Evolutionary conservation across 2,113 vertebrate species (phyloP).

Genomic region (Indicator indicator): DNA sequence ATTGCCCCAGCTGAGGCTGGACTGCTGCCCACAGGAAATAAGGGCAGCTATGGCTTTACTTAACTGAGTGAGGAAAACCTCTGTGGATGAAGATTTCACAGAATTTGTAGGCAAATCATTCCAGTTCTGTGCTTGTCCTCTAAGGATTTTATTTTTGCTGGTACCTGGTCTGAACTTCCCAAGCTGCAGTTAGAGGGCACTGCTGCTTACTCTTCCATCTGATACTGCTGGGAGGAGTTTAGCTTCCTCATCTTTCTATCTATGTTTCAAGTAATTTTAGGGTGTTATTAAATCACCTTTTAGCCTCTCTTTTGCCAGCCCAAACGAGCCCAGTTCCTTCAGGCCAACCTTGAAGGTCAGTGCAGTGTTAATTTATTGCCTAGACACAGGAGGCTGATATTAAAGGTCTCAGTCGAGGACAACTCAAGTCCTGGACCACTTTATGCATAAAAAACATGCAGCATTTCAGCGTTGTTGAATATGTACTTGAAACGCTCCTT

Average conservation of each 20-base stretch:
- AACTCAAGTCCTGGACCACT: background rate
- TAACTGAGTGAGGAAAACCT: background rate
- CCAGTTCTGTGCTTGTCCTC: background rate
- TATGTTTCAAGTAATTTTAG: background rate
- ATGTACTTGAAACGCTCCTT: background rate
- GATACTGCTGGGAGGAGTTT: background rate
- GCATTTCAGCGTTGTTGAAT: background rate
- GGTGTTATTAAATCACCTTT: background rate
- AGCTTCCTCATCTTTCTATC: background rate
- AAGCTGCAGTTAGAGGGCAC: background rate
- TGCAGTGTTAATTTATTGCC: background rate
- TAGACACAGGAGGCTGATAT: background rate
- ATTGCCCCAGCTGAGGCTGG: background rate
- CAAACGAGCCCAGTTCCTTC: background rate
- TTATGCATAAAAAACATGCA: background rate
- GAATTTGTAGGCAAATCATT: background rate
- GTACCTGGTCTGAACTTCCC: background rate
- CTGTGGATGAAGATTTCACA: background rate
- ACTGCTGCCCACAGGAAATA: background rate
- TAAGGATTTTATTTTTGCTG: background rate
- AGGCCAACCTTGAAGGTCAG: background rate
- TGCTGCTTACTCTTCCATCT: background rate
- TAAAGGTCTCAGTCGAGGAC: background rate
- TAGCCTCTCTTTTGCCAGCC: background rate
- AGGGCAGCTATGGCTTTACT: background rate